Percentiles rank a stretch among this genome's conserved stretches.
Evolutionary conservation across 2,113 vertebrate genomes (phyloP).

Genomic region (Planiliza haematocheilus): DNA sequence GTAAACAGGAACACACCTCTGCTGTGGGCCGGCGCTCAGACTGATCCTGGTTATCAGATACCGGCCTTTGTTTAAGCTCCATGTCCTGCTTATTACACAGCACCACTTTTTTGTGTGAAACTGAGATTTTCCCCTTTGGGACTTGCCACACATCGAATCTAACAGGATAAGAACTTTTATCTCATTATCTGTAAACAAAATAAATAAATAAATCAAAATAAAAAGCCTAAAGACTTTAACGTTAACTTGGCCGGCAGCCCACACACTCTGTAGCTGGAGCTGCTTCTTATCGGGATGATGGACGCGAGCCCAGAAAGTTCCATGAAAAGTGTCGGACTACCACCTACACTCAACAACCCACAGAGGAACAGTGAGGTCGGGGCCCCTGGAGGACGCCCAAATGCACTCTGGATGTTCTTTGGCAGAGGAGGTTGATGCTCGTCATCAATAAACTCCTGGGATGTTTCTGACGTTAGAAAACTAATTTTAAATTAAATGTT

Average conservation of each 20-base stretch:
- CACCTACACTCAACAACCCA: not conserved
- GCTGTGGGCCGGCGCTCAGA: slow-evolving; percentile 4
- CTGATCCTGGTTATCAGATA: not conserved
- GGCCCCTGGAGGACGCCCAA: not conserved
- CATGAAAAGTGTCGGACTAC: not conserved
- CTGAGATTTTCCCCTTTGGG: not conserved
- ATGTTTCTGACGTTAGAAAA: too few species aligned
- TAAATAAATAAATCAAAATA: too few species aligned
- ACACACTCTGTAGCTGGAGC: not conserved
- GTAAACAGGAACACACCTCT: not conserved
- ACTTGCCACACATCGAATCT: not conserved
- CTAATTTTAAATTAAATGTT: too few species aligned
- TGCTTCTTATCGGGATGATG: not conserved
- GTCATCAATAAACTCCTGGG: too few species aligned
- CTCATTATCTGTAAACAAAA: not conserved
- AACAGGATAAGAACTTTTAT: slow-evolving; percentile 30
- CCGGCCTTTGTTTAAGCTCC: not conserved
- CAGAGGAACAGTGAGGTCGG: not conserved
- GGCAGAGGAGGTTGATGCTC: not conserved
- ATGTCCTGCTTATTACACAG: not conserved
- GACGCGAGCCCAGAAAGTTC: not conserved
- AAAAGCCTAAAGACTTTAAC: not conserved
- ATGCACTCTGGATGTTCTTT: not conserved
- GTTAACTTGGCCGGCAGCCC: not conserved
- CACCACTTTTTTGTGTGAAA: not conserved